Evolutionary conservation across 2,888 invertebrate genomes (phyloP), one percentile per base, ranked within the genome.

Genomic region (Pemphredon lugubris): DNA sequence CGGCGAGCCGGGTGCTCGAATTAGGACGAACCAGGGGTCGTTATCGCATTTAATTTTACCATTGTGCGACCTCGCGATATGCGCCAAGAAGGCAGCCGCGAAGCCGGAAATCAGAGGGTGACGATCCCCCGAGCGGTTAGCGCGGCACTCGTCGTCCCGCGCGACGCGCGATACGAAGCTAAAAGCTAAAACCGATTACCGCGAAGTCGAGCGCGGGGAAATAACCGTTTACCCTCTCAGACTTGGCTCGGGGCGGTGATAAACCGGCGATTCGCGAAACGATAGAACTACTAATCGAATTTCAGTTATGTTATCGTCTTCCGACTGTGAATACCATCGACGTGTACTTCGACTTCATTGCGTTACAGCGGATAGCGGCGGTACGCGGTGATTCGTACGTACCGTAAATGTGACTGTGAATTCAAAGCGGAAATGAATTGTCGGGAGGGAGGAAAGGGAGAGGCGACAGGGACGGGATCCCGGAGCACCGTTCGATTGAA

Each of bases 221-320:
- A 77, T 77, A 75, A 77, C 71, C 58, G 55, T 66, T 68, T 58
- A 80, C 60, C 58, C 75, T 63, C 65, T 59, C 65, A 64, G 55
- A 50, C 21, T 63, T 23, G 13, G 60, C 66, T 44, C 47, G 59
- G 26, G 65, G 53, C 67, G 55, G 54, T 63, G 71, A 76, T 81
- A 74, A 81, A 82, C 73, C 61, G 77, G 50, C 68, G 82, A 82
- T 82, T 83, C 77, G 77, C 74, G 59, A 75, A 83, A 84, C 83
- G 82, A 81, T 79, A 78, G 73, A 68, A 77, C 82, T 75, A 84
- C 83, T 84, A 83, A 84, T 82, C 76, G 82, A 84, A 83, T 84
- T 74, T 73, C 74, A 61, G 81, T 79, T 82, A 81, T 65, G 69
- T 65, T 68, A 50, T 63, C 65, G 60, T 53, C 55, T 65, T 53